A percentile compares a stretch with the other conserved stretches of the same genome.
These are phyloP conservation scores for Holacanthella duospinosa DNA, from an alignment of 2,888 invertebrate genomes.

Conservation along the genomic window DNA sequence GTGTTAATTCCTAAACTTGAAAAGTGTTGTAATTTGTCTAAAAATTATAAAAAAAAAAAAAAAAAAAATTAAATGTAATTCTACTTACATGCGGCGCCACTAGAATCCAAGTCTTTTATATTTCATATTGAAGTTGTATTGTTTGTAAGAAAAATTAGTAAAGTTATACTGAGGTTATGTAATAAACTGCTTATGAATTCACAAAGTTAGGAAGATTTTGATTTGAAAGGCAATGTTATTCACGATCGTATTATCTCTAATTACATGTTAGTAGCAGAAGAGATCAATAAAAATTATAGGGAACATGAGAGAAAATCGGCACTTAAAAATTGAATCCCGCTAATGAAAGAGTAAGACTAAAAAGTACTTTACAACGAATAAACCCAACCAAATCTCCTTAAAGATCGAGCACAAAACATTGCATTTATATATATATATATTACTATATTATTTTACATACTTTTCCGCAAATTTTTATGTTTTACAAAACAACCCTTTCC, in stretches of 20 bases:
- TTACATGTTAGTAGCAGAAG: constrained; percentile 34
- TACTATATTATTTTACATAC: background rate
- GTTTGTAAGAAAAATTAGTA: background rate
- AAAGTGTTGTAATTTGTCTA: too few relatives aligned
- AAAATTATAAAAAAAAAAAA: too few relatives aligned
- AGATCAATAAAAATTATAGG: constrained; percentile 37
- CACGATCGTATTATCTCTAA: constrained; percentile 37
- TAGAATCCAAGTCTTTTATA: too few relatives aligned
- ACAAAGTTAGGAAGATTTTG: too few relatives aligned
- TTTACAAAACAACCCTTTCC: too few relatives aligned
- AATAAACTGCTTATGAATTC: background rate
- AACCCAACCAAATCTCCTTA: background rate
- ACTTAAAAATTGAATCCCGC: constrained; percentile 32
- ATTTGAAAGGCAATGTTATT: too few relatives aligned
- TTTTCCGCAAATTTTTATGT: background rate
- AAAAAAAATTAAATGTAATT: too few relatives aligned
- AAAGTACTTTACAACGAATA: background rate
- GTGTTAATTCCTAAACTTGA: too few relatives aligned
- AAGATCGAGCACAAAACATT: constrained; percentile 9
- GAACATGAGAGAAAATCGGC: constrained; percentile 32
- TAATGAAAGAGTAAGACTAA: constrained; percentile 34
- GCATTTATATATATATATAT: background rate
- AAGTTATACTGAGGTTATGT: background rate
- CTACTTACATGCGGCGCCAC: too few relatives aligned
- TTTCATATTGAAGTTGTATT: too few relatives aligned